A percentile compares a stretch with the other conserved stretches of the same genome.
Conservation (phyloP, 2,888 invertebrate species). For the Campaea margaritaria region DNA sequence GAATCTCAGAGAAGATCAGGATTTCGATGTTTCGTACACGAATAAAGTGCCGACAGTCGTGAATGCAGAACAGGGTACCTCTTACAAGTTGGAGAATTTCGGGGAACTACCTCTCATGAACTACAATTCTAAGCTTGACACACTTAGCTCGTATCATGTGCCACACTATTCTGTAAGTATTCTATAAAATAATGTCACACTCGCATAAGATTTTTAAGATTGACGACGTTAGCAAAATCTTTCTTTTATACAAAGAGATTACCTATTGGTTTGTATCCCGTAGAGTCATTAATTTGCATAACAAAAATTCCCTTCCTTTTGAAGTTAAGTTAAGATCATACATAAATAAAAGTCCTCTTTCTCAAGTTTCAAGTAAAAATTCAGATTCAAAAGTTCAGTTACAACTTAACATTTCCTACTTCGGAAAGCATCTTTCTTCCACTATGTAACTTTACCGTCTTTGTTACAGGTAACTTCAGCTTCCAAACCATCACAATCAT, state of each 20-base stretch:
- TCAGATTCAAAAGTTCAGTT: too few species aligned
- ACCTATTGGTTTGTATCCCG: too few species aligned
- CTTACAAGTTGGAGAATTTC: conserved; percentile 70
- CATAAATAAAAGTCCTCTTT: too few species aligned
- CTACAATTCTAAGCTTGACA: conserved; percentile 68
- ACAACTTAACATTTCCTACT: too few species aligned
- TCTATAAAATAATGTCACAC: neutral
- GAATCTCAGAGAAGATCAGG: conserved; percentile 64
- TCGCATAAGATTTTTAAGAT: too few species aligned
- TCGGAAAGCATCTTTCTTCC: neutral
- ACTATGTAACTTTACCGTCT: neutral
- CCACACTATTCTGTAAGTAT: conserved; percentile 80
- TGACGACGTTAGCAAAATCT: too few species aligned
- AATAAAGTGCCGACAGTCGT: conserved; percentile 66
- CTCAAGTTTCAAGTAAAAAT: too few species aligned
- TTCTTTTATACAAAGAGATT: too few species aligned
- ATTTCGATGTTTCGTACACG: conserved; percentile 63
- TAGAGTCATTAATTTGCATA: too few species aligned
- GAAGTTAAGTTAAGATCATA: too few species aligned
- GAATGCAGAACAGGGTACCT: conserved; percentile 48
- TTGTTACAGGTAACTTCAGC: conserved; percentile 62
- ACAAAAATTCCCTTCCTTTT: too few species aligned
- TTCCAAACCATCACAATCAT: conserved; percentile 7
- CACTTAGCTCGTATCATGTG: conserved; percentile 75
- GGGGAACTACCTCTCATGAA: conserved; percentile 74